These are phyloP conservation scores for Rhamphomyia laevipes DNA, from an alignment of 2,888 invertebrate species.

Conservation along the genomic window DNA sequence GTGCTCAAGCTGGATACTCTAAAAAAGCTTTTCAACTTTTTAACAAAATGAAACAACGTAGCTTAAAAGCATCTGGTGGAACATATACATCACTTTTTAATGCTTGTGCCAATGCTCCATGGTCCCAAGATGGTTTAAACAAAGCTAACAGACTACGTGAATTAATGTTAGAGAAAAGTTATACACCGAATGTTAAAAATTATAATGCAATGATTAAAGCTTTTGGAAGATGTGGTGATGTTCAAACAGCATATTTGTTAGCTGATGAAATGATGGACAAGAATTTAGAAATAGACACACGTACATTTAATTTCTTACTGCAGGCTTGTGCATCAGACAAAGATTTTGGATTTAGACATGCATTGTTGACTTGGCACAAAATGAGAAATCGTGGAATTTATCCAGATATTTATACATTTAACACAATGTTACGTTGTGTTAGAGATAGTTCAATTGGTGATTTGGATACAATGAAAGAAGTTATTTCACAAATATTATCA, in stretches of 20 bases:
- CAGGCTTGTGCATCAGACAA: constrained; percentile 74
- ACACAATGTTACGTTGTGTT: constrained; percentile 65
- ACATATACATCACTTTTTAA: constrained; percentile 81
- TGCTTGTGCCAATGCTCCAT: constrained; percentile 73
- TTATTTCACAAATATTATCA: constrained; percentile 25
- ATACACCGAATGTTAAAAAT: constrained; percentile 59
- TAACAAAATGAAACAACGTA: constrained; percentile 69
- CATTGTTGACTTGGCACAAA: constrained; percentile 75
- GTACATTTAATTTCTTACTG: constrained; percentile 67
- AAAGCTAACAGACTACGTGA: constrained; percentile 54
- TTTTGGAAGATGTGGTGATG: constrained; percentile 71
- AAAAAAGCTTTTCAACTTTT: constrained; percentile 76
- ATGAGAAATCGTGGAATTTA: constrained; percentile 52
- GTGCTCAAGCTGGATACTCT: constrained; percentile 72
- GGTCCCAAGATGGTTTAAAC: constrained; percentile 52
- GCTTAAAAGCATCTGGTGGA: constrained; percentile 52
- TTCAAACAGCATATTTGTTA: constrained; percentile 63
- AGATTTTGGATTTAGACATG: constrained; percentile 68
- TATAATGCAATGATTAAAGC: constrained; percentile 88
- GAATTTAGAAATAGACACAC: constrained; percentile 46
- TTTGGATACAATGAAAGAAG: constrained; percentile 43
- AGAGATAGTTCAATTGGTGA: constrained; percentile 73
- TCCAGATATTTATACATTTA: constrained; percentile 65
- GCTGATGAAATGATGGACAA: constrained; percentile 74
- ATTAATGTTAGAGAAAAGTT: constrained; percentile 55